Base-by-base conservation (phyloP, 92 coral and sea anemone species). In the Diadumene lineata region DNA sequence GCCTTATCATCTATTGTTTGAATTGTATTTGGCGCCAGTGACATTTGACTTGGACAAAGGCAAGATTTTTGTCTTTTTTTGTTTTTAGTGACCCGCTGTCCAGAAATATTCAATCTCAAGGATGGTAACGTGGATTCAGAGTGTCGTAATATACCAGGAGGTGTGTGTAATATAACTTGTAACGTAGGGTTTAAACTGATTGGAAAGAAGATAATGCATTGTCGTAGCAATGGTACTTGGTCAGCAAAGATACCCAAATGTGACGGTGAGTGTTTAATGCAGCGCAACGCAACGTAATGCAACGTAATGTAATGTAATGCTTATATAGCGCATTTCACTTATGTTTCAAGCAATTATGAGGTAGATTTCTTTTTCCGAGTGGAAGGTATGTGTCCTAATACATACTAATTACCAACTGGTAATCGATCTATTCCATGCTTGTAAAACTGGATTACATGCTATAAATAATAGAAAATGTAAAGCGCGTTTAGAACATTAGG, bases 201-300 rank as follows among this genome's bases (percentile, higher is more conserved):
- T 10, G 90, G 94, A 10, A 29, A 65, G 16, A 66, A 32, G 7
- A 70, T 18, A 34, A 69, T 85, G 44, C 82, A 33, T 25, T 89
- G 94, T 66, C n/a, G 34, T 50, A 78, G 65, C 56, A 84, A 71
- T 69, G 90, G 94, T 29, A 50, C 77, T 26, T 89, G 90, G 94
- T 70, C 88, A 19, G 43, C 64, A 1, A 21, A n/a, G 53, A 50
- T 73, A 46, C 94, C 94, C 19, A 75, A 30, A 16, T 85, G 94
- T 67, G 86, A 68, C 82, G 85, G 94, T 89, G 55, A 76, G 64
- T 53, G 18, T 53, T 22, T 22, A 16, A n/a, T 53, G n/a, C 8
- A 7, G 60, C 25, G n/a, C 3, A 53, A 53, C 4, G 8, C 18
- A 16, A 53, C 60, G n/a, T 16, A n/a, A 23, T 2, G 24, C 11